These are phyloP conservation scores for Orius insidiosus DNA, from an alignment of 1,140 invertebrate species.

Conservation along the genomic window DNA sequence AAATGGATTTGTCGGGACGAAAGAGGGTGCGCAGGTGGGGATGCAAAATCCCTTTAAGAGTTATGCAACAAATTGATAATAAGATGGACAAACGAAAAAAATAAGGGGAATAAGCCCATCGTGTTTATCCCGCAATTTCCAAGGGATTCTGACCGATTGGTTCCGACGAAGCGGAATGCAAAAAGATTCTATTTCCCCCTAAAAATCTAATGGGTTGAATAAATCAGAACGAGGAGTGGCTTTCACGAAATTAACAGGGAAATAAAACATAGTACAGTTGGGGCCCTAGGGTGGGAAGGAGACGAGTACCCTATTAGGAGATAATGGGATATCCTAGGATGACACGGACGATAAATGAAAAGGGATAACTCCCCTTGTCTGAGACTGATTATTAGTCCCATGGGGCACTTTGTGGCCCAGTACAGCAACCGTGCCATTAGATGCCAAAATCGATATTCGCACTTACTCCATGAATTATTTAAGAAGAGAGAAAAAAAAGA, in stretches of 20 bases:
- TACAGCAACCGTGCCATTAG: constrained; percentile 1
- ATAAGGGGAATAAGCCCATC: too few relatives aligned
- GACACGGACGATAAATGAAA: constrained; percentile 3
- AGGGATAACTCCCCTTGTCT: constrained; percentile 1
- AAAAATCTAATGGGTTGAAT: too few relatives aligned
- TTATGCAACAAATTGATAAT: too few relatives aligned
- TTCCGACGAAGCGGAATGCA: too few relatives aligned
- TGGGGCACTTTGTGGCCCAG: constrained; percentile 2
- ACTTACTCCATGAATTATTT: constrained; percentile 7
- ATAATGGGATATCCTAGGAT: not conserved
- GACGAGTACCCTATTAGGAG: not conserved
- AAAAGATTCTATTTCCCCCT: too few relatives aligned
- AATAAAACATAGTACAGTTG: constrained; percentile 3
- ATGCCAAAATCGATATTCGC: constrained; percentile 2
- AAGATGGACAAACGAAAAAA: too few relatives aligned
- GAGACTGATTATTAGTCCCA: constrained; percentile 5
- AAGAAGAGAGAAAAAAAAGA: not conserved
- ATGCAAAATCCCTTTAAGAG: too few relatives aligned
- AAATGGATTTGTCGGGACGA: too few relatives aligned
- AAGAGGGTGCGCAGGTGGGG: too few relatives aligned
- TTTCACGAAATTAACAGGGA: constrained; percentile 1
- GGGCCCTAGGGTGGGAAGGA: not conserved
- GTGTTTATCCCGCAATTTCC: too few relatives aligned
- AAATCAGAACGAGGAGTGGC: too few relatives aligned
- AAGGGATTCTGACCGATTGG: too few relatives aligned